These are phyloP conservation scores for Shargacucullia verbasci DNA, from an alignment of 2,888 invertebrate genomes.

Conservation along the genomic window DNA sequence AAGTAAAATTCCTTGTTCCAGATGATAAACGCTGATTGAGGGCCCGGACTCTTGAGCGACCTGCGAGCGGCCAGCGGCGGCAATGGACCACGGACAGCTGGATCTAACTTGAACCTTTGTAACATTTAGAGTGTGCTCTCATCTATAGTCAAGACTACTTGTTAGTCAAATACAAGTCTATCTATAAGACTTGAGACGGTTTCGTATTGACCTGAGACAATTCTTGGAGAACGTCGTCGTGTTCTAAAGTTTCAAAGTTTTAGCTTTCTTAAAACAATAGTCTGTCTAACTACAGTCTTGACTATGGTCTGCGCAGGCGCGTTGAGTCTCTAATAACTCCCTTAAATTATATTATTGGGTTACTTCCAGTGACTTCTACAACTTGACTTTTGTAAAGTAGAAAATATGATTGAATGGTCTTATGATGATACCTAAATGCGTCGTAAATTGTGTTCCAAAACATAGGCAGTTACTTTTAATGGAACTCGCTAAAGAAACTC, in stretches of 20 bases:
- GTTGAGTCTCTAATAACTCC: slow-evolving; percentile 32
- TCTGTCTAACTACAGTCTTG: too few species aligned
- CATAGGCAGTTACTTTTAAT: slow-evolving; percentile 1
- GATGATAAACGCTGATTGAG: slow-evolving; percentile 87
- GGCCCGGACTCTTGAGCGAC: slow-evolving; percentile 86
- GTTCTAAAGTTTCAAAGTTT: too few species aligned
- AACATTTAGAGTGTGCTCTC: slow-evolving; percentile 9
- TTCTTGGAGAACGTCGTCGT: too few species aligned
- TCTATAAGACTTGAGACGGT: too few species aligned
- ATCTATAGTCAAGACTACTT: too few species aligned
- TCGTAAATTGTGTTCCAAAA: neutral
- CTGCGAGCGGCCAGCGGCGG: slow-evolving; percentile 65
- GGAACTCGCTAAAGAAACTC: slow-evolving; percentile 14
- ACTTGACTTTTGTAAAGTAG: slow-evolving; percentile 28
- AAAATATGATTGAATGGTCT: neutral
- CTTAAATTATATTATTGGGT: slow-evolving; percentile 32
- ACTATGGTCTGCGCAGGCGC: too few species aligned
- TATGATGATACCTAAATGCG: slow-evolving; percentile 3
- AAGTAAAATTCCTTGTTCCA: slow-evolving; percentile 87
- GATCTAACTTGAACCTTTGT: slow-evolving; percentile 52
- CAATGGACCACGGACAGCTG: slow-evolving; percentile 44
- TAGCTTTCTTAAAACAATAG: too few species aligned
- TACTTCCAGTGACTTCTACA: slow-evolving; percentile 10
- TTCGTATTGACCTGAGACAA: too few species aligned
- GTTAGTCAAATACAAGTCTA: too few species aligned